Evolutionary conservation across 2,888 invertebrate genomes (phyloP).

Genomic region (Heliconius ismenius): DNA sequence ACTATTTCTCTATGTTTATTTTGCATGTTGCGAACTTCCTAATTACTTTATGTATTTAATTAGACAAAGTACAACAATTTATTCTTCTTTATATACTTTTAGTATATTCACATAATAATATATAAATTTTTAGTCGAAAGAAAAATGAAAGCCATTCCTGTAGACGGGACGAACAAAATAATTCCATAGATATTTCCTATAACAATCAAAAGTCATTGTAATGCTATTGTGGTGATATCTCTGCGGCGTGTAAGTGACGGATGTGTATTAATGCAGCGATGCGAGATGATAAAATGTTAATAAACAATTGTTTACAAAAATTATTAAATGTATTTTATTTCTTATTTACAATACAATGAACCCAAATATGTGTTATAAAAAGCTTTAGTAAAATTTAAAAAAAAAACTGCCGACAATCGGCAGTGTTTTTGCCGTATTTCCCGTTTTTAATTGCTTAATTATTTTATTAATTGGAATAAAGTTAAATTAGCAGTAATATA

Average conservation of each 20-base stretch:
- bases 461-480: too few relatives aligned
- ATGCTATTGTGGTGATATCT: slow-evolving; percentile 69
- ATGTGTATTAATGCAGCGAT: slow-evolving; percentile 73
- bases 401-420: too few relatives aligned
- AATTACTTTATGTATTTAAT: slow-evolving; percentile 54
- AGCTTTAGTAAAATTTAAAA: too few relatives aligned
- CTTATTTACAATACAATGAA: slow-evolving; percentile 21
- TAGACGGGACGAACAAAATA: slow-evolving; percentile 63
- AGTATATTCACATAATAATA: slow-evolving; percentile 73
- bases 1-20: slow-evolving; percentile 70
- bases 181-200: slow-evolving; percentile 75
- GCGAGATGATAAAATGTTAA: slow-evolving; percentile 81
- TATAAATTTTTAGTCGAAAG: slow-evolving; percentile 65
- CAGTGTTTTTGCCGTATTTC: too few relatives aligned
- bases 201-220: slow-evolving; percentile 76
- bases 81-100: slow-evolving; percentile 58
- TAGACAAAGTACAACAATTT: slow-evolving; percentile 62
- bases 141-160: slow-evolving; percentile 77
- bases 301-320: slow-evolving; percentile 83
- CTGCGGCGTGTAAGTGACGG: slow-evolving; percentile 71
- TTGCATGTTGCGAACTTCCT: slow-evolving; percentile 65
- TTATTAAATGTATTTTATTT: slow-evolving; percentile 67
- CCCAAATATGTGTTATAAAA: too few relatives aligned
- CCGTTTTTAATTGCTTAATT: too few relatives aligned
- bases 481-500: background rate